These are phyloP conservation scores for Hyles euphorbiae DNA, from an alignment of 1,140 invertebrate genomes.

Conservation along the genomic window DNA sequence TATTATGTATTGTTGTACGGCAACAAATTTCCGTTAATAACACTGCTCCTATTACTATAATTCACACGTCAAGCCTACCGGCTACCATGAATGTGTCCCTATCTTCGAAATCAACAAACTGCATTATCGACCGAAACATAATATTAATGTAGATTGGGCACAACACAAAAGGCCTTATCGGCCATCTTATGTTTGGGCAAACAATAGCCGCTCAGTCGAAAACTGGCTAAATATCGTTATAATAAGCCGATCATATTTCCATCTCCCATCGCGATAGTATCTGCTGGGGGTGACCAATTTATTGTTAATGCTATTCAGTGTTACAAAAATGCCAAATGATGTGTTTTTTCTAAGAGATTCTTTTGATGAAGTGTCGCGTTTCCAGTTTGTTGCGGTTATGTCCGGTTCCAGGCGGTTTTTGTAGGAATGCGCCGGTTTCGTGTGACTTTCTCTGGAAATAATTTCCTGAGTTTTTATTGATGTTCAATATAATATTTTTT, in stretches of 20 bases:
- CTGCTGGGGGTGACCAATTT: constrained; percentile 51
- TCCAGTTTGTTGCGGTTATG: constrained; percentile 37
- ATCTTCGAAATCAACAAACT: constrained; percentile 40
- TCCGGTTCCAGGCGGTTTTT: constrained; percentile 28
- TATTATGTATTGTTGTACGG: no score
- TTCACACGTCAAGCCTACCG: background rate
- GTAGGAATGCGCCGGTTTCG: constrained; percentile 8
- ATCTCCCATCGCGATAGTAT: constrained; percentile 39
- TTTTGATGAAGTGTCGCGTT: constrained; percentile 34
- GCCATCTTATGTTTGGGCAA: constrained; percentile 23
- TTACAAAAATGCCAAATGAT: constrained; percentile 23
- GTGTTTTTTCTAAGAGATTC: constrained; percentile 23
- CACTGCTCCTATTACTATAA: no score
- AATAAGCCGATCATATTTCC: constrained; percentile 63
- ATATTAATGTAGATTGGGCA: constrained; percentile 18
- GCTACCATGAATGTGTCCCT: background rate
- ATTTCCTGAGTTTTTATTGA: no score
- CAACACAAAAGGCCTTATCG: constrained; percentile 48
- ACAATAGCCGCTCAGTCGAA: constrained; percentile 35
- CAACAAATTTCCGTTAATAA: no score
- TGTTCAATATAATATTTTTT: no score
- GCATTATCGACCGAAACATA: constrained; percentile 32
- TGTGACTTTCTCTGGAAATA: no score
- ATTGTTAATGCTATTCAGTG: constrained; percentile 18
- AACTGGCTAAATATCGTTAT: constrained; percentile 65